Evolutionary conservation across 2,113 vertebrate species (phyloP), one percentile per base, ranked within the genome.

Genomic region (Cygnus atratus): DNA sequence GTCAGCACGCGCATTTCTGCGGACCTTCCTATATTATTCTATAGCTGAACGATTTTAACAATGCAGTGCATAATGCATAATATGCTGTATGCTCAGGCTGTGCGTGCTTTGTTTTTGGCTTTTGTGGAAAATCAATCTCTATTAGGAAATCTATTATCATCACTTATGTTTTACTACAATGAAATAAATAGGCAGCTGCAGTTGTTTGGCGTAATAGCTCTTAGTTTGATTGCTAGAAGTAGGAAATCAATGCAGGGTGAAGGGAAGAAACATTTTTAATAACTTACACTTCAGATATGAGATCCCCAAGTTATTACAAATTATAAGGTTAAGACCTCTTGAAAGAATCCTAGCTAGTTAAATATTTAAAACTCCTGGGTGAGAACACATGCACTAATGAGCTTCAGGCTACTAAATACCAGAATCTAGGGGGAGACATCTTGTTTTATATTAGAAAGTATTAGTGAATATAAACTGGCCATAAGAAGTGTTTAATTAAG

Each of bases 361-460:
- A 98, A 98, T 98, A 98, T 98, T 97, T 98, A 98, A 98, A 98
- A 97, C 98, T 98, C 98, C 90, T 96, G 97, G 97, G 98, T 97
- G 91, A 96, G 95, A 97, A 48, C 67, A 59, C 83, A 96, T 90
- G 95, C 83, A 66, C 97, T 97, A 98, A 98, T 97, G 97, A 98
- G 97, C 97, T 98, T 96, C 91, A 92, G 96, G 97, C 97, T 96
- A 96, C 95, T 97, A 95, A 96, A 91, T 88, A 93, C 58, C 94
- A 91, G 91, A 89, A 92, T 97, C 88, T 92, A 76, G 86, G 37
- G 93, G 95, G 93, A 96, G 91, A 89, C 91, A 93, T 90, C 91
- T 92, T 88, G 88, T 94, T 97, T 95, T 94, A 93, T 91, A 97
- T 91, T 94, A 90, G 86, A 88, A 86, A 88, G 13, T 78, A 79